Evolutionary conservation across 2,113 vertebrate genomes (phyloP).

Genomic region (Calidris pugnax): DNA sequence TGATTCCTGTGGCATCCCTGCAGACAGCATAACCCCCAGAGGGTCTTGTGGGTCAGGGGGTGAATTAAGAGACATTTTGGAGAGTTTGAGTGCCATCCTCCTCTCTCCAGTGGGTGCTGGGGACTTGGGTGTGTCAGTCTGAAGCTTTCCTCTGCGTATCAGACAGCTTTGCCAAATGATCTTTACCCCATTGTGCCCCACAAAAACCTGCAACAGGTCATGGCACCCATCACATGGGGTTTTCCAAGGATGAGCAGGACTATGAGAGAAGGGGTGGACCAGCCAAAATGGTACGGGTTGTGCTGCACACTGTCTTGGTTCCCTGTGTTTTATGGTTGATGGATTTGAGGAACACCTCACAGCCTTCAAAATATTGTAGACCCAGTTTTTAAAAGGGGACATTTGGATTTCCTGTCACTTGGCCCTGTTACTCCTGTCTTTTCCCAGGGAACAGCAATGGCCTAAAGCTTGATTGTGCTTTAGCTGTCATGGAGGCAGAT

Average conservation of each 20-base stretch:
- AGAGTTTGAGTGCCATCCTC: background rate
- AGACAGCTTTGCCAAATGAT: background rate
- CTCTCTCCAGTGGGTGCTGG: background rate
- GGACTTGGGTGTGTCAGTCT: background rate
- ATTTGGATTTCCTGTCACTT: background rate
- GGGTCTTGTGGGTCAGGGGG: background rate
- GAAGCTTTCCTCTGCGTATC: background rate
- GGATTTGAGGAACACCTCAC: background rate
- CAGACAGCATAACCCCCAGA: background rate
- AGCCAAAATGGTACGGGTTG: background rate
- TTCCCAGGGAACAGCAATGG: background rate
- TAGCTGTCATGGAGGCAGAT: background rate
- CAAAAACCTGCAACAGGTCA: background rate
- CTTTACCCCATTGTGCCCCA: background rate
- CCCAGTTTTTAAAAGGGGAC: background rate
- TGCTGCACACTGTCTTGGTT: background rate
- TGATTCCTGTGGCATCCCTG: background rate
- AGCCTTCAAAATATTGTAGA: background rate
- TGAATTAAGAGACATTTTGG: background rate
- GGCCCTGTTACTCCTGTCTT: background rate
- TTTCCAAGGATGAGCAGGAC: background rate
- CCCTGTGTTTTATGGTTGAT: background rate
- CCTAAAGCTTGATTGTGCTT: background rate
- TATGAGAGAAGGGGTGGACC: background rate
- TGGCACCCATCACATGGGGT: background rate